These are phyloP conservation scores for Cyclina sinensis DNA, from an alignment of 1,140 invertebrate genomes.

Conservation along the genomic window DNA sequence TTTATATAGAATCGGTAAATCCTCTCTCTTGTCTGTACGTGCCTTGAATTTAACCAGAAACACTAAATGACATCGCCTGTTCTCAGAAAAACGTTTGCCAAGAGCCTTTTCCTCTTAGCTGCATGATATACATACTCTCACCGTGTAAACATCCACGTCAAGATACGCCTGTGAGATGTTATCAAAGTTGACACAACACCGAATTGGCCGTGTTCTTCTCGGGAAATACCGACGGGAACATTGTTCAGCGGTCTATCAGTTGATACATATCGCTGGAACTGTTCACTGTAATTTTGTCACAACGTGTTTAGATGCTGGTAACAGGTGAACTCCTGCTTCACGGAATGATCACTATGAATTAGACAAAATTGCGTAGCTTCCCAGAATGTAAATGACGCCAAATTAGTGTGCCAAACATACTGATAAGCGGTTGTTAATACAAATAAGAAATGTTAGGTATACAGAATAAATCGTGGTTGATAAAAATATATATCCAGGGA, in stretches of 20 bases:
- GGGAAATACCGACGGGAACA: conserved; percentile 45
- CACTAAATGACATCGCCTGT: conserved; percentile 9
- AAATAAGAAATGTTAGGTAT: conserved; percentile 24
- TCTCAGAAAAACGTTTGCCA: conserved; percentile 26
- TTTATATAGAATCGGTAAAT: background rate
- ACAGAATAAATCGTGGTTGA: conserved; percentile 1
- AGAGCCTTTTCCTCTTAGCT: conserved; percentile 8
- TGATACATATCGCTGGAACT: conserved; percentile 43
- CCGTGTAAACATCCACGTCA: conserved; percentile 42
- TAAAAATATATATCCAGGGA: background rate
- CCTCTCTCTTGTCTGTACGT: background rate
- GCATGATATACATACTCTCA: conserved; percentile 37
- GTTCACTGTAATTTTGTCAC: conserved; percentile 51
- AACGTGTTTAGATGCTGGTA: background rate
- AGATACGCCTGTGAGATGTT: background rate
- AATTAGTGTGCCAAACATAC: background rate
- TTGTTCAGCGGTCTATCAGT: conserved; percentile 13
- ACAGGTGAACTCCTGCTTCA: conserved; percentile 32
- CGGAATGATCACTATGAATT: background rate
- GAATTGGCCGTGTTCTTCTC: conserved; percentile 55
- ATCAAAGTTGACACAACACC: conserved; percentile 45
- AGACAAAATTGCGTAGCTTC: background rate
- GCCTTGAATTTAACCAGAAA: conserved; percentile 12
- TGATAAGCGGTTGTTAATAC: conserved; percentile 8
- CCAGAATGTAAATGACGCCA: background rate